Evolutionary conservation across 2,888 invertebrate genomes (phyloP).

Genomic region (Proisotoma minuta): DNA sequence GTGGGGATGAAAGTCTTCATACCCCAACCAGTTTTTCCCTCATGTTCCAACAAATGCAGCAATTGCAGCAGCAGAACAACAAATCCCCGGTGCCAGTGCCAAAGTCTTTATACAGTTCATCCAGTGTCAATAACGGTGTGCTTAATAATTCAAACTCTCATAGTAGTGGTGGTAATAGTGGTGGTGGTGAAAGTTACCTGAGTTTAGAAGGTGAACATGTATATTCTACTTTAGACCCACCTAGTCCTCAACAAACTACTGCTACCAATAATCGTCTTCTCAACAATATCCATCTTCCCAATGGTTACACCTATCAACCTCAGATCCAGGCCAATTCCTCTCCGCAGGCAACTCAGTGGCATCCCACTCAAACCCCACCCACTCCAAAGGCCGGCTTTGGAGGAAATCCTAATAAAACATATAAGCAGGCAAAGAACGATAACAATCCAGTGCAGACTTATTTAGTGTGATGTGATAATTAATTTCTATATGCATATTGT

Average conservation of each 20-base stretch:
- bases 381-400: conserved; percentile 12
- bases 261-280: conserved; percentile 24
- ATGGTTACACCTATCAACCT: conserved; percentile 45
- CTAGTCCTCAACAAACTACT: conserved; percentile 38
- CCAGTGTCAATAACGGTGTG: conserved; percentile 15
- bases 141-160: conserved; percentile 20
- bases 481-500: not conserved
- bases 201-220: conserved; percentile 44
- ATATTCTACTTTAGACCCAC: conserved; percentile 45
- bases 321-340: conserved; percentile 23
- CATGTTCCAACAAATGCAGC: conserved; percentile 12
- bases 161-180: conserved; percentile 11
- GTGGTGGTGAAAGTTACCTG: conserved; percentile 45
- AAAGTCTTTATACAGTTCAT: conserved; percentile 32
- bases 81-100: conserved; percentile 44
- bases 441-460: conserved; percentile 45
- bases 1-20: conserved; percentile 29
- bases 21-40: conserved; percentile 9
- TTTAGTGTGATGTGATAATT: conserved; percentile 42
- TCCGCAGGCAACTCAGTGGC: conserved; percentile 28
- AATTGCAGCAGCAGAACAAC: conserved; percentile 1
- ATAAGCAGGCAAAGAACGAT: conserved; percentile 30
- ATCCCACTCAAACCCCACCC: conserved; percentile 14
- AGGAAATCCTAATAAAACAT: conserved; percentile 30
- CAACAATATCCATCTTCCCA: conserved; percentile 44